Percentiles rank a stretch among this genome's conserved stretches.
phyloP scores from a whole-genome alignment of 2,888 invertebrate genomes.

The Notodromas monacha region DNA sequence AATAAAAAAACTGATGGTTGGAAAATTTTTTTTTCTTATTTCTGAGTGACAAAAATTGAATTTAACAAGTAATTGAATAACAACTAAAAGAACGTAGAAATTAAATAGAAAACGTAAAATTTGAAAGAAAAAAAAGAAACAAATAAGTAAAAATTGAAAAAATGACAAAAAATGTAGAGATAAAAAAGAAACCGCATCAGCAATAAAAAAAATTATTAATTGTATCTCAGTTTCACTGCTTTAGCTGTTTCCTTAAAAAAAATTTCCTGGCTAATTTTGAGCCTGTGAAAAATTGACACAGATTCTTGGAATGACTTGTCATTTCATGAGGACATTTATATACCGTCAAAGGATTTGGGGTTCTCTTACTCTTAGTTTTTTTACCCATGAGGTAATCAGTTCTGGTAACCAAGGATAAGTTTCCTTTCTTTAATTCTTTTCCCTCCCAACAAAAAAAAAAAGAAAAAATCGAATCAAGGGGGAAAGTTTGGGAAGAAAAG shows the following conservation, averaged over 20 bases:
- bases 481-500: no score
- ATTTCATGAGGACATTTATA: no score
- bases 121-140: constrained; percentile 1
- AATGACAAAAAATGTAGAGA: constrained; percentile 4
- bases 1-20: constrained; percentile 1
- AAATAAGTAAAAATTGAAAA: constrained; percentile 2
- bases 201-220: constrained; percentile 2
- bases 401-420: no score
- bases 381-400: no score
- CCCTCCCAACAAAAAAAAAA: no score
- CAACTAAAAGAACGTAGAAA: constrained; percentile 1
- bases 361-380: no score
- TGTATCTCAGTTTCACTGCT: constrained; percentile 4
- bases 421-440: no score
- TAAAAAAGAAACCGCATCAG: constrained; percentile 1
- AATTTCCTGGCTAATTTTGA: no score
- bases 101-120: neutral
- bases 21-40: neutral
- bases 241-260: neutral
- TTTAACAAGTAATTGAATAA: constrained; percentile 2
- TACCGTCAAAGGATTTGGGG: no score
- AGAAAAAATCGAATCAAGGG: no score
- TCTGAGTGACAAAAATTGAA: constrained; percentile 4
- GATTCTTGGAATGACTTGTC: no score
- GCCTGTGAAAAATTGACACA: no score